Percentiles rank a stretch among this genome's conserved stretches.
These are phyloP conservation scores for Microdon myrmicae DNA, from an alignment of 2,888 invertebrate species.

Conservation along the genomic window DNA sequence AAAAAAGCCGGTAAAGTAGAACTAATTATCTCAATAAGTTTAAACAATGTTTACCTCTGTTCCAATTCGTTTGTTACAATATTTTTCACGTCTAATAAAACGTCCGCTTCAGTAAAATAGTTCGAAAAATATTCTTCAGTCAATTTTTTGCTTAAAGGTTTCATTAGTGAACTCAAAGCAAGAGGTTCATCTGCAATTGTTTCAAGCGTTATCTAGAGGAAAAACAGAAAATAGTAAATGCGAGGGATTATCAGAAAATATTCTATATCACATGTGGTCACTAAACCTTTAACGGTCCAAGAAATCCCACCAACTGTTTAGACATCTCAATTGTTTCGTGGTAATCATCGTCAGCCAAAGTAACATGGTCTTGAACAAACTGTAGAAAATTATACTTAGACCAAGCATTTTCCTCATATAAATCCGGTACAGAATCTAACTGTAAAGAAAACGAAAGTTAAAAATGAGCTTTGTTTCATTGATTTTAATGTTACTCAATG, in stretches of 20 bases:
- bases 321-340: constrained; percentile 47
- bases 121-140: constrained; percentile 56
- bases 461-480: background rate
- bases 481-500: constrained; percentile 12
- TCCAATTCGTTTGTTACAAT: constrained; percentile 53
- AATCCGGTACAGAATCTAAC: constrained; percentile 44
- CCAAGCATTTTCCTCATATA: constrained; percentile 53
- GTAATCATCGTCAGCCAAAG: constrained; percentile 40
- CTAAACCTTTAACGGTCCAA: constrained; percentile 57
- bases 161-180: constrained; percentile 56
- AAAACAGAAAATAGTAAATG: background rate
- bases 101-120: constrained; percentile 44
- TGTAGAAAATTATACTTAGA: constrained; percentile 55
- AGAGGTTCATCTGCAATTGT: constrained; percentile 56
- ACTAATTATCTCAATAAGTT: constrained; percentile 5
- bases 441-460: constrained; percentile 12
- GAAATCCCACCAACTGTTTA: constrained; percentile 50
- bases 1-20: no score
- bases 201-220: constrained; percentile 55
- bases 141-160: constrained; percentile 56
- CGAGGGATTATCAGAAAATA: no score
- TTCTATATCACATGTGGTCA: no score
- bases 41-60: constrained; percentile 46
- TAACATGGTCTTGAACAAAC: constrained; percentile 52
- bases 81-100: constrained; percentile 50